Base-by-base conservation (phyloP, 2,113 vertebrate genomes). In the Ariopsis seemanni region DNA sequence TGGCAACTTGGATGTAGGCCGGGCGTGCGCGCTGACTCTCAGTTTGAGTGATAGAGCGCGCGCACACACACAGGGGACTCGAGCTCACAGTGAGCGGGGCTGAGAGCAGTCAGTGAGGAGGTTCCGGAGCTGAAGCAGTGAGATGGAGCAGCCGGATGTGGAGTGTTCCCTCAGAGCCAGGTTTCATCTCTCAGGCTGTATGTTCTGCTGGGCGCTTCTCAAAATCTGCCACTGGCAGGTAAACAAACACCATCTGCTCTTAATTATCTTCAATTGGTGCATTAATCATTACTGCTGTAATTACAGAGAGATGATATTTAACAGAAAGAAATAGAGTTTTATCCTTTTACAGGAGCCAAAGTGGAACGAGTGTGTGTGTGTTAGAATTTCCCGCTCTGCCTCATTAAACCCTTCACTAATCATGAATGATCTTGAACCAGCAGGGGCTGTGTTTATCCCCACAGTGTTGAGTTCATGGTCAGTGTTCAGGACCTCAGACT, bases 161-260 rank as follows among this genome's bases (percentile, higher is more conserved):
- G 94, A 95, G 55, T 87, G 91, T 17, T 92, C 87, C 15, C 88
- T 91, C 92, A 93, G 89, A 85, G 93, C 85, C 1, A 93, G 93
- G 86, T 92, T 94, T 81, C 89, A 89, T 30, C 83, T 94, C 85
- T 86, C 93, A 87, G 92, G 17, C 0, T 93, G 93, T 86, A 88
- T 95, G 86, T 85, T 85, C 0, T 93, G 92, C 65, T 95, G 94
- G 93, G 88, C 93, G 5, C 27, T 95, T 78, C 81, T 94, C 81
- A 91, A 92, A 58, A 90, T 95, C 75, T 94, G 91, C 86, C 93
- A 95, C 75, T 94, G 91, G 85, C 93, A 95, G 95, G 95, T 96
- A 94, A 94, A 94, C 42, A 8, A 55, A 69, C 7, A 48, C 27
- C 9, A 17, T 0, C 42, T 7, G 6, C 27, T 11, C 22, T 27